These are phyloP conservation scores for Eunapius fragilis DNA, from an alignment of 37 sponge, comb jelly and placozoan species.

Conservation along the genomic window DNA sequence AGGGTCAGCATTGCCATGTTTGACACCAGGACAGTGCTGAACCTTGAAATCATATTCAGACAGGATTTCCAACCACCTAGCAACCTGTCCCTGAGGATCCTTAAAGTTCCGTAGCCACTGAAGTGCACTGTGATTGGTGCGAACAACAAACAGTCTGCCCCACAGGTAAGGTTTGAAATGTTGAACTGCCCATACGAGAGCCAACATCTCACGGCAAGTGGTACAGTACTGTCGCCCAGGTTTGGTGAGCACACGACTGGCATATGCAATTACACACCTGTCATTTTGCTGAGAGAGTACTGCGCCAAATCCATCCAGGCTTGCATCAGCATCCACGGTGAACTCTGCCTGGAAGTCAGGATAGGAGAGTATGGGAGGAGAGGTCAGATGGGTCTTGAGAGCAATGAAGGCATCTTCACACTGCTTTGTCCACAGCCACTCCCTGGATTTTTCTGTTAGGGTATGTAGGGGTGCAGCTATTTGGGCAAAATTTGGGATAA, in stretches of 20 bases:
- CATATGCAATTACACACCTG: too few relatives aligned
- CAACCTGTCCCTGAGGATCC: neutral
- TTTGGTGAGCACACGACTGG: conserved; percentile 1
- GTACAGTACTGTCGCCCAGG: conserved; percentile 5
- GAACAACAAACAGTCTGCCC: neutral
- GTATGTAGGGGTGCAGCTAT: too few relatives aligned
- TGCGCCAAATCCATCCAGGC: too few relatives aligned
- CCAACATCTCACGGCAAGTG: conserved; percentile 1
- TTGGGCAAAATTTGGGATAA: too few relatives aligned
- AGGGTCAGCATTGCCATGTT: neutral
- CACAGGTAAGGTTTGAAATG: neutral
- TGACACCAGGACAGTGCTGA: neutral
- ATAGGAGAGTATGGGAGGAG: too few relatives aligned
- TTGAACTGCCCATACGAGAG: neutral
- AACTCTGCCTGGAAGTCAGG: too few relatives aligned
- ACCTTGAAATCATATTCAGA: neutral
- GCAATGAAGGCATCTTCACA: too few relatives aligned
- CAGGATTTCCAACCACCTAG: neutral
- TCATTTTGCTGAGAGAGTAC: too few relatives aligned
- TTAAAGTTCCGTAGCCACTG: neutral
- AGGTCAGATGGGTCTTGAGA: too few relatives aligned
- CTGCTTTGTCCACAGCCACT: too few relatives aligned
- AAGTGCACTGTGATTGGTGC: neutral
- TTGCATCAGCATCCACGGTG: too few relatives aligned
- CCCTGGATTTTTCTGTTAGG: too few relatives aligned